Conservation (phyloP, 1,140 invertebrate genomes). For the Drosophila grimshawi region DNA sequence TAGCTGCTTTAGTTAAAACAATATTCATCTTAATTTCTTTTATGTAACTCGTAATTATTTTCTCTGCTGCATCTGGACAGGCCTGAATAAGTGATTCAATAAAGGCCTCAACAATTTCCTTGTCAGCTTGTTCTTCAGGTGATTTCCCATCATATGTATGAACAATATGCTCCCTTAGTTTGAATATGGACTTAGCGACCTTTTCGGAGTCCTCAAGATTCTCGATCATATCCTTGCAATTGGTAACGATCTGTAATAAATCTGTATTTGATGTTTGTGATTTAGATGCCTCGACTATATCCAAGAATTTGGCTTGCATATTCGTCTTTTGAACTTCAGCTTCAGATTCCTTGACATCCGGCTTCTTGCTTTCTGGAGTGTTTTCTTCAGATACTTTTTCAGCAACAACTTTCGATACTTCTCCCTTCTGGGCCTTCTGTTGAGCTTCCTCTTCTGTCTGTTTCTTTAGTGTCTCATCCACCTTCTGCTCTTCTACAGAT, state of each 20-base stretch:
- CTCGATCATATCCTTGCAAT: constrained; percentile 44
- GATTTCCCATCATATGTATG: constrained; percentile 71
- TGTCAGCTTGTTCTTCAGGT: constrained; percentile 21
- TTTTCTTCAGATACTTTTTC: constrained; percentile 40
- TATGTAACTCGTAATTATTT: constrained; percentile 45
- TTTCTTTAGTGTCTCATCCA: constrained; percentile 17
- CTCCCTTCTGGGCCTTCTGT: constrained; percentile 28
- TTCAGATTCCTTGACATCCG: constrained; percentile 18
- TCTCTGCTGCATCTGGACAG: constrained; percentile 41
- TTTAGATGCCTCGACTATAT: constrained; percentile 19
- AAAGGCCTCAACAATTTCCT: constrained; percentile 43
- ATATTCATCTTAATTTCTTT: constrained; percentile 53
- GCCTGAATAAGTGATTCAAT: constrained; percentile 49
- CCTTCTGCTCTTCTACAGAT: constrained; percentile 24
- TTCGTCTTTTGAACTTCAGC: constrained; percentile 27
- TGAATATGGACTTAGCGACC: constrained; percentile 61
- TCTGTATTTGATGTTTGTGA: constrained; percentile 23
- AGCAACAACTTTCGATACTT: constrained; percentile 37
- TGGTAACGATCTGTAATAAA: constrained; percentile 15
- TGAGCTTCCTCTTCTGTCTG: constrained; percentile 11
- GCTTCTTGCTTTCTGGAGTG: constrained; percentile 7
- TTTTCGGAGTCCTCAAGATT: constrained; percentile 36
- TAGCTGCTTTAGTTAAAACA: constrained; percentile 47
- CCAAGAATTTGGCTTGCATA: constrained; percentile 15
- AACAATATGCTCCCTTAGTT: constrained; percentile 69